Percentiles rank a stretch among this genome's conserved stretches.
Conservation (phyloP, 2,888 invertebrate genomes). For the Leptarthrus brevirostris region DNA sequence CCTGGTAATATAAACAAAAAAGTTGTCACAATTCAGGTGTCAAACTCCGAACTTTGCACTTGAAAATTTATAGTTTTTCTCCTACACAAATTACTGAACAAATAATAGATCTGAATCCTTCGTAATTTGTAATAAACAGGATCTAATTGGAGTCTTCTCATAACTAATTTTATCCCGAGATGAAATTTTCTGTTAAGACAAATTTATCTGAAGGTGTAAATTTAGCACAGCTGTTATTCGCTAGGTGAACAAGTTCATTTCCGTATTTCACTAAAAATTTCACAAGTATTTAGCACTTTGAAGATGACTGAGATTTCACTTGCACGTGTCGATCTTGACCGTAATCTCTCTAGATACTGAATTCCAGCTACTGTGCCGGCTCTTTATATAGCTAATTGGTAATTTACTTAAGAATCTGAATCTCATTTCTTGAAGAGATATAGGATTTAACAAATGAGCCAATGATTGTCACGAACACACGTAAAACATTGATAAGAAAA, state of each 20-base stretch:
- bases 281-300: too few relatives aligned
- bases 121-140: slow-evolving; percentile 54
- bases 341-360: background rate
- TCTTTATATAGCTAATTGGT: slow-evolving; percentile 7
- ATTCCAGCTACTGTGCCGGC: background rate
- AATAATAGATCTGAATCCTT: slow-evolving; percentile 63
- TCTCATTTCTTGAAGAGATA: slow-evolving; percentile 7
- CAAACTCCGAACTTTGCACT: slow-evolving; percentile 45
- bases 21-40: slow-evolving; percentile 42
- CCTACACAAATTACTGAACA: slow-evolving; percentile 64
- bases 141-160: slow-evolving; percentile 60
- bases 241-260: background rate
- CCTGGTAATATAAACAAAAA: background rate
- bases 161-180: slow-evolving; percentile 58
- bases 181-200: slow-evolving; percentile 2
- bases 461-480: background rate
- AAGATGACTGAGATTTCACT: background rate
- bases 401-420: background rate
- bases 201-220: background rate
- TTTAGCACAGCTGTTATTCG: background rate
- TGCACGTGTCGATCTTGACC: background rate
- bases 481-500: too few relatives aligned
- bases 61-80: slow-evolving; percentile 60
- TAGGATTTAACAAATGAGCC: background rate
- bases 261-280: background rate